phyloP scores from a whole-genome alignment of 1,140 invertebrate species.

The Drosophila prosaltans region DNA sequence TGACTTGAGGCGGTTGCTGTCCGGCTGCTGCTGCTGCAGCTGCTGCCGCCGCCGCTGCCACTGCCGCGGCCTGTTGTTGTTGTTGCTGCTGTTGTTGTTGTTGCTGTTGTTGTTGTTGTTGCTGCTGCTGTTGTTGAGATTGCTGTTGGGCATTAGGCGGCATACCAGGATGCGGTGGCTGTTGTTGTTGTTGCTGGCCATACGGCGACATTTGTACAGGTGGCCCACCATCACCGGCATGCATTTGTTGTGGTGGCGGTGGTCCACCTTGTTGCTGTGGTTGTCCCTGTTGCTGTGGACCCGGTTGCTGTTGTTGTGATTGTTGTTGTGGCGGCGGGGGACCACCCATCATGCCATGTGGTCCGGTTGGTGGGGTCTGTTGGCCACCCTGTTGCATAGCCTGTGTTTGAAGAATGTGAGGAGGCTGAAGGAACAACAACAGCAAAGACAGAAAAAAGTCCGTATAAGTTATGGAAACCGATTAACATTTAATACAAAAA shows the following conservation, averaged over 20 bases:
- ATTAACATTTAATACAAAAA: no score
- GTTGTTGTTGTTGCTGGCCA: slow-evolving; percentile 54
- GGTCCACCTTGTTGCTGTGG: slow-evolving; percentile 59
- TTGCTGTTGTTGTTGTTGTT: slow-evolving; percentile 64
- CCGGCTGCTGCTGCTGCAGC: slow-evolving; percentile 81
- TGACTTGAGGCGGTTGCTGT: slow-evolving; percentile 51
- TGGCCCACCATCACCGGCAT: slow-evolving; percentile 38
- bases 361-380: slow-evolving; percentile 82
- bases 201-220: slow-evolving; percentile 78
- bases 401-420: slow-evolving; percentile 83
- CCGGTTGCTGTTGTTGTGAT: slow-evolving; percentile 69
- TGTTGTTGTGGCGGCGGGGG: slow-evolving; percentile 61
- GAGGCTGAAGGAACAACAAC: slow-evolving; percentile 77
- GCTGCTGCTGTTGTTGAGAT: slow-evolving; percentile 80
- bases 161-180: slow-evolving; percentile 77
- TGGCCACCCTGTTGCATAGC: slow-evolving; percentile 78
- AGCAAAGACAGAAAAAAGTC: background rate
- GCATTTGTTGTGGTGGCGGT: slow-evolving; percentile 42
- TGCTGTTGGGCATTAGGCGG: slow-evolving; percentile 79
- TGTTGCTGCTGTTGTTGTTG: slow-evolving; percentile 73
- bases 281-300: slow-evolving; percentile 38
- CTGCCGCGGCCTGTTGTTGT: slow-evolving; percentile 28
- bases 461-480: background rate
- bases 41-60: slow-evolving; percentile 45
- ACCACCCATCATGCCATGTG: slow-evolving; percentile 84